These are phyloP conservation scores for Dione juno DNA, from an alignment of 2,888 invertebrate species.

Conservation along the genomic window DNA sequence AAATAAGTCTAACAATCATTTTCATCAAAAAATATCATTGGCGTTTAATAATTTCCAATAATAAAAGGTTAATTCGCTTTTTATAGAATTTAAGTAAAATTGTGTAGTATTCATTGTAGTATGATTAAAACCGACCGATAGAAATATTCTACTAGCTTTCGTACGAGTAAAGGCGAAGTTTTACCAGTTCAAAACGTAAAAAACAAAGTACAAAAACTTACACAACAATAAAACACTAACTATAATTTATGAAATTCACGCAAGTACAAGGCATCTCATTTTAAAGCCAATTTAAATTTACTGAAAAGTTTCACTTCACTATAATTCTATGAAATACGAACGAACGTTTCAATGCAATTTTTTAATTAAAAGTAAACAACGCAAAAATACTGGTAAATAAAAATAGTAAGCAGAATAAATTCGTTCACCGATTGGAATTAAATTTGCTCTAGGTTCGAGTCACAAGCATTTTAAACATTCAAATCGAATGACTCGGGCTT, in stretches of 20 bases:
- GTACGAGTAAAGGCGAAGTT: not conserved
- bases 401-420: slow-evolving; percentile 7
- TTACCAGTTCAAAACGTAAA: not conserved
- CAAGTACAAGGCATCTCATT: slow-evolving; percentile 5
- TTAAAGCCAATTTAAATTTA: not conserved
- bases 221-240: slow-evolving; percentile 12
- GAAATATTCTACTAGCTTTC: not conserved
- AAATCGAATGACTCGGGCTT: not conserved
- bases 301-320: not conserved
- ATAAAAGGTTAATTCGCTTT: not conserved
- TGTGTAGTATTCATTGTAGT: not conserved
- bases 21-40: not conserved
- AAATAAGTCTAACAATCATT: no score
- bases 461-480: slow-evolving; percentile 5
- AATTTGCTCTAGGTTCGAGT: not conserved
- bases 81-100: not conserved
- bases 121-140: not conserved
- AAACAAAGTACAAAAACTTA: not conserved
- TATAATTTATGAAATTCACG: not conserved
- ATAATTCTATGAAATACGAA: slow-evolving; percentile 8
- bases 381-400: not conserved
- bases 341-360: not conserved
- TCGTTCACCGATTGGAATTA: not conserved
- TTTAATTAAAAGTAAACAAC: not conserved
- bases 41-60: not conserved